A percentile compares a stretch with the other conserved stretches of the same genome.
Conservation (phyloP, 2,797 vertebrate genomes). For the Artibeus jamaicensis region DNA sequence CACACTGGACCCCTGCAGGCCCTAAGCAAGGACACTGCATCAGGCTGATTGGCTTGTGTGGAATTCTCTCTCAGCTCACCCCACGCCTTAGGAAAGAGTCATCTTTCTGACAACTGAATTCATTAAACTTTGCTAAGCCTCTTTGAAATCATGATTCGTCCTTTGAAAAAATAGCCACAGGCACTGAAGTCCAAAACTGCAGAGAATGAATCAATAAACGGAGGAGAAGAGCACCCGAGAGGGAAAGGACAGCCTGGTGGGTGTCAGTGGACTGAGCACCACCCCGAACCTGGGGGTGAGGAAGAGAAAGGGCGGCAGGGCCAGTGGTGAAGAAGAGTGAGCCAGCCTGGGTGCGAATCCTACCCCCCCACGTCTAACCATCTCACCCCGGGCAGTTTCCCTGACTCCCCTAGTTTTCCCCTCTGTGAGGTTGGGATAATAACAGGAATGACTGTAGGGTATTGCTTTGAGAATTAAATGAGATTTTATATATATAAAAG, state of each 20-base stretch:
- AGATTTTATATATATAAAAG: background rate
- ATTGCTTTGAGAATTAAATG: background rate
- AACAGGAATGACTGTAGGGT: background rate
- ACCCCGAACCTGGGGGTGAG: background rate
- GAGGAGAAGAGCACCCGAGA: background rate
- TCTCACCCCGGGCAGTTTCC: no score
- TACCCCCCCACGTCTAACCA: background rate
- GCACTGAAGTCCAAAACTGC: background rate
- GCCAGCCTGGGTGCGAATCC: no score
- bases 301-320: background rate
- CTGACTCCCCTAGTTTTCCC: background rate
- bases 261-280: background rate
- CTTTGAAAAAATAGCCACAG: constrained; percentile 17
- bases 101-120: background rate
- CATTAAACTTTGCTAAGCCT: background rate
- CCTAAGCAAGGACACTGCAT: background rate
- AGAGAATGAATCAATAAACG: background rate
- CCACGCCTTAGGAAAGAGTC: background rate
- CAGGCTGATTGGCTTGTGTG: background rate
- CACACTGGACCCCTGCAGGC: background rate
- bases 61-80: background rate
- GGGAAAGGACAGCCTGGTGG: no score
- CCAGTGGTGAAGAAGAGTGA: background rate
- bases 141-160: constrained; percentile 22
- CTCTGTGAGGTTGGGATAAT: background rate